Evolutionary conservation across 64 coral and sea anemone species (phyloP), one percentile per base, ranked within the genome.

Genomic region (Pocillopora verrucosa): DNA sequence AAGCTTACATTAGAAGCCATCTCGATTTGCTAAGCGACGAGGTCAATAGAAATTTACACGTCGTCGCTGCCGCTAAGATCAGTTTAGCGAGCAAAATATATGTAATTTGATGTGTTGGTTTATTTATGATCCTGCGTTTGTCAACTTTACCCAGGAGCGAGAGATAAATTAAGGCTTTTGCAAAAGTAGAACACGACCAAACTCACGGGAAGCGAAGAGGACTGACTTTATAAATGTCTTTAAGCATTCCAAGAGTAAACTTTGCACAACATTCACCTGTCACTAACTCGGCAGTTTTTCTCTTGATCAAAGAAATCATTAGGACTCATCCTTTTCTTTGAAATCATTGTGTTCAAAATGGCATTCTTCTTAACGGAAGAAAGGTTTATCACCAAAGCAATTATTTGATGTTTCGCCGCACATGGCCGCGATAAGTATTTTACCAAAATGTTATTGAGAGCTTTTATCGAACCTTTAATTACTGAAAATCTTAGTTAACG

Each of bases 401-500:
- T 84, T 84, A 64, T 84, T 84, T 70, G 70, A 16, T 84, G 37
- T 84, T 56, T 45, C 35, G 10, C 67, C 19, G 61, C 81, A 84
- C 81, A 84, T 84, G 81, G 61, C 80, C 4, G 61, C 56, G 56
- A 9, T 56, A 84, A 84, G 64, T 56, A 56, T 10, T 72, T 84
- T 70, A 84, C 81, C 81, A 51, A 84, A 70, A 84, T 16, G 68
- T 70, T 72, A 84, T 84, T 84, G 16, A 41, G 35, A 72, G 19
- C 41, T 51, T 51, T 51, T 51, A 51, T 51, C 41, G 41, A 51
- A 51, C 37, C 64, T 56, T 41, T 72, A 84, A 84, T 84, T 84
- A 84, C 36, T 65, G 37, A 37, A 79, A 79, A 22, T 41, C 64
- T 84, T 65, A 67, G 62, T 84, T 84, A 84, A 84, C 81, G 81